Conservation (phyloP, 2,113 vertebrate species). For the Ammodytes dubius region DNA sequence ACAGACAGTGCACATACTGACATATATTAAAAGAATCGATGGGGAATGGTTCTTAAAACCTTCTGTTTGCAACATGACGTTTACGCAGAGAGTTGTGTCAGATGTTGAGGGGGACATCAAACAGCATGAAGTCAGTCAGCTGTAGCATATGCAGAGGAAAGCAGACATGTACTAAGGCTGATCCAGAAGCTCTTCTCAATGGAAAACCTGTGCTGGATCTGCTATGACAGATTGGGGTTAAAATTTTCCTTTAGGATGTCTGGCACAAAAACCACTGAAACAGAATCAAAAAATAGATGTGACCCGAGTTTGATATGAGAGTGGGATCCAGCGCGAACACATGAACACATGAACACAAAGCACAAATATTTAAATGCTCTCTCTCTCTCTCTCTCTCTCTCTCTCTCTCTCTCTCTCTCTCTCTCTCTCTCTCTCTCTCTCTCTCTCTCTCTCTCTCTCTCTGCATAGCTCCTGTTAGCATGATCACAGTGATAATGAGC, state of each 20-base stretch:
- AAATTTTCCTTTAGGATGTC: constrained; percentile 53
- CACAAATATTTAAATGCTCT: constrained; percentile 42
- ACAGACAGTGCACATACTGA: not conserved
- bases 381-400: not conserved
- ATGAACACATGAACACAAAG: not conserved
- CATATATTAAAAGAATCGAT: constrained; percentile 3
- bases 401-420: no score
- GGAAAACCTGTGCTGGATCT: constrained; percentile 62
- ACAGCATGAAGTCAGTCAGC: constrained; percentile 19
- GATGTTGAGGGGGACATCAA: constrained; percentile 29
- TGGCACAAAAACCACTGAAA: constrained; percentile 36
- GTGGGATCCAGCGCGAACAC: not conserved
- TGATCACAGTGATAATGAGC: constrained; percentile 33
- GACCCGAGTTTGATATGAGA: not conserved
- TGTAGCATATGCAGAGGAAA: constrained; percentile 12
- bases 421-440: no score
- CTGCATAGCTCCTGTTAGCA: constrained; percentile 32
- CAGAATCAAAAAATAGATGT: constrained; percentile 2
- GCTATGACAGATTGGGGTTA: constrained; percentile 75
- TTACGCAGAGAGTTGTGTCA: constrained; percentile 27
- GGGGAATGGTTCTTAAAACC: not conserved
- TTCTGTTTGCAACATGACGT: not conserved
- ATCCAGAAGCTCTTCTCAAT: constrained; percentile 44
- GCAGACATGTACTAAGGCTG: constrained; percentile 12
- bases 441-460: no score